Base-by-base conservation (phyloP, 2,113 vertebrate genomes). In the Chaetops frenatus region DNA sequence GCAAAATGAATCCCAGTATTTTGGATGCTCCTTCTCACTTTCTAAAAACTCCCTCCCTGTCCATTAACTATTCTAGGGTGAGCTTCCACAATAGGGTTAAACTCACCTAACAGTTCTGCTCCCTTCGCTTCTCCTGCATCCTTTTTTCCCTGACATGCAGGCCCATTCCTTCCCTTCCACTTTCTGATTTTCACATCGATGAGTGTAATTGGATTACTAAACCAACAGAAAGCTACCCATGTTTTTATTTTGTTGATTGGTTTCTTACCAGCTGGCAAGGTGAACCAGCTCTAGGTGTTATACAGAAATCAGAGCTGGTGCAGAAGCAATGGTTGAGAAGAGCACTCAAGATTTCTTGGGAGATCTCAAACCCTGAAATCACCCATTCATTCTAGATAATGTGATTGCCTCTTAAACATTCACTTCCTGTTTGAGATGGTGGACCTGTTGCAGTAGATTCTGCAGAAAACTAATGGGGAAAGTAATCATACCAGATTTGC, bases 1-100 rank as follows among this genome's bases (percentile, higher is more conserved):
- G 51, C 88, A 94, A 96, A 96, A 95, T 80, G 38, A 93, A 96
- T 79, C 29, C 47, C 57, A 80, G 57, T 64, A 57, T 74, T 94
- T 24, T 74, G 48, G 92, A 72, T 88, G 57, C 85, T 95, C 58
- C 76, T 91, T 93, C 95, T 70, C 92, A 81, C 57, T 38, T 94
- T 88, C 74, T 77, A 66, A 83, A 70, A 88, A 35, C 25, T 90
- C 21, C 28, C 22, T 94, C 17, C 29, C 33, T 74, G 33, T 71
- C 44, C 47, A 66, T 81, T 65, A 86, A 70, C 33, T 64, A 48
- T 90, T 58, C 50, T 25, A 66, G 64, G 10, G 18, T 66, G 29
- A 86, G 38, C 10, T 70, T 94, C 77, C 53, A n/a, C 48, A 69
- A 11, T 54, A 60, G 45, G 10, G 23, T 70, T 67, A 50, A 71